Evolutionary conservation across 2,113 vertebrate genomes (phyloP), one percentile per base, ranked within the genome.

Genomic region (Callaeas wilsoni): DNA sequence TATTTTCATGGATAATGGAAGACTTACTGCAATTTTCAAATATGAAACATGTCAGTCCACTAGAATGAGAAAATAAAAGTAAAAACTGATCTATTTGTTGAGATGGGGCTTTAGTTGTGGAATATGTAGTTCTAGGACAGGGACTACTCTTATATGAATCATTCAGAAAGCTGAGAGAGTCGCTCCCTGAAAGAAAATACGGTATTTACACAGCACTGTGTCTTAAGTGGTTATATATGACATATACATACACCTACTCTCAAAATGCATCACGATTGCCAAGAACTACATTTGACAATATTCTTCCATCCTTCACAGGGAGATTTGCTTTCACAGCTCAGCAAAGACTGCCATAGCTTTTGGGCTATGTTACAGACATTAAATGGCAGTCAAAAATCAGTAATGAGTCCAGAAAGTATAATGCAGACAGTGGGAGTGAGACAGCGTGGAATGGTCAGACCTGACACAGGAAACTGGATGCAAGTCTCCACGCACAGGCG

Each of bases 401-500:
- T 30, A 41, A 26, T 20, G 37, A 49, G 13, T 39, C 35, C 47
- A 42, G 44, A 68, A 87, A 50, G 14, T 30, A 8, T 33, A 74
- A 44, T 2, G 8, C 53, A 80, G 49, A 33, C 52, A 46, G 6
- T 1, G 12, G 17, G 69, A 65, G 12, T 14, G 8, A 65, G 50
- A 56, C 39, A 52, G 26, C 25, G 33, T 1, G 1, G 41, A 47
- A 79, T 4, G 9, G 30, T 33, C 62, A 46, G 18, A 16, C 12
- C 27, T 14, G 26, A 49, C 9, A 22, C 6, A 44, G 30, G 13
- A 35, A 42, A 64, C 2, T 0, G 4, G 16, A 26, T 32, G 9
- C n/a, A 9, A 10, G 4, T 16, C 33, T 37, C 26, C 41, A 18
- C 0, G 0, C 8, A 27, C 7, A 8, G 1, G 1, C 10, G 6